A percentile compares a stretch with the other conserved stretches of the same genome.
Evolutionary conservation across 1,140 invertebrate genomes (phyloP).

Genomic region (Dufourea novaeangliae): DNA sequence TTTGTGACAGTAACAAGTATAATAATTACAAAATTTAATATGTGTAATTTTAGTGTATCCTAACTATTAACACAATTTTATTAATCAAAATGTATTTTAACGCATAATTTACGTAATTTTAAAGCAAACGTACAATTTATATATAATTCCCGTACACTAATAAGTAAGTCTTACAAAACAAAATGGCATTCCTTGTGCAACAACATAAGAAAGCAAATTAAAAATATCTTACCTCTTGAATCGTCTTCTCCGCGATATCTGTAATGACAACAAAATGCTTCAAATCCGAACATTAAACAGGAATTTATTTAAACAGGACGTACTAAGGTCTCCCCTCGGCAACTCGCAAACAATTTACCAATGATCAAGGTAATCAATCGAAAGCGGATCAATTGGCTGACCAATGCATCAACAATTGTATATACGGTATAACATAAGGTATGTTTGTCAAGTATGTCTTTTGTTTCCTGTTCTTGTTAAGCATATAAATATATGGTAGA

Average conservation of each 20-base stretch:
- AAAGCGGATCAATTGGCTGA: constrained; percentile 5
- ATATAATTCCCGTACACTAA: no score
- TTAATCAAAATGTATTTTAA: no score
- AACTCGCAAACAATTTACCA: constrained; percentile 15
- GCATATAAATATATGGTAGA: constrained; percentile 1
- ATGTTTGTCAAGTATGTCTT: constrained; percentile 44
- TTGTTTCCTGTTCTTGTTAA: constrained; percentile 33
- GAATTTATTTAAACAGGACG: not conserved
- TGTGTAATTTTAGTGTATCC: no score
- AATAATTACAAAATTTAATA: no score
- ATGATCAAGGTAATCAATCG: not conserved
- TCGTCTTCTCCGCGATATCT: constrained; percentile 58
- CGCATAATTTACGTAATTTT: no score
- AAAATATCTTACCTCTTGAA: constrained; percentile 61
- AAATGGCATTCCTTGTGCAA: constrained; percentile 15
- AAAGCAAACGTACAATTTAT: no score
- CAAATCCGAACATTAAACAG: constrained; percentile 4
- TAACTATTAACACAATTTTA: no score
- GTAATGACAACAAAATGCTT: constrained; percentile 52
- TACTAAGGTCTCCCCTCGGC: constrained; percentile 4
- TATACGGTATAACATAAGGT: constrained; percentile 30
- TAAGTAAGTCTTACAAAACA: no score
- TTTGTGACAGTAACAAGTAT: no score
- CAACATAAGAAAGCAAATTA: not conserved
- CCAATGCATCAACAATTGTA: constrained; percentile 11